Conservation (phyloP, 2,797 vertebrate species). For the Manis javanica region DNA sequence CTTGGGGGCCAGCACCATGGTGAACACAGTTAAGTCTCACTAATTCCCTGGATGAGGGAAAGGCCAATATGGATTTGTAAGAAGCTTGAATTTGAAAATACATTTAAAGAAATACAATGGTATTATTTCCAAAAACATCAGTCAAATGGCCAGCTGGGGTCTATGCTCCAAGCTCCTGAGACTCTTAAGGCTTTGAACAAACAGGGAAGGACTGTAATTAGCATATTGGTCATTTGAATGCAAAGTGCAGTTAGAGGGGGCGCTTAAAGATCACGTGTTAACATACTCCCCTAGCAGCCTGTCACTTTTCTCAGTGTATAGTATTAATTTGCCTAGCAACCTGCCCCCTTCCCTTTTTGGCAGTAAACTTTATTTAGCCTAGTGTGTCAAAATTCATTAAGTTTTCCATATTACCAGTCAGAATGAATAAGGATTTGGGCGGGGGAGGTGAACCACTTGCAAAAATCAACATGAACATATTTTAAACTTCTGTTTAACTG, state of each 20-base stretch:
- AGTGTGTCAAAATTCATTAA: constrained; percentile 63
- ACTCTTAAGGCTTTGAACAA: constrained; percentile 68
- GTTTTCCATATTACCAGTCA: constrained; percentile 42
- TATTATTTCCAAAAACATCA: constrained; percentile 72
- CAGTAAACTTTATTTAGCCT: constrained; percentile 74
- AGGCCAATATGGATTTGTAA: constrained; percentile 77
- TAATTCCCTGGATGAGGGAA: constrained; percentile 72
- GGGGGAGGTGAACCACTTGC: neutral
- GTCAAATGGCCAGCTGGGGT: constrained; percentile 65
- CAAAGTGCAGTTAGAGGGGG: constrained; percentile 70
- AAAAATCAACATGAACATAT: constrained; percentile 32
- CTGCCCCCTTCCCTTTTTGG: constrained; percentile 51
- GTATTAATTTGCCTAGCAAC: constrained; percentile 77
- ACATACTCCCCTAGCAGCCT: constrained; percentile 54
- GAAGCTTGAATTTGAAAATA: constrained; percentile 79
- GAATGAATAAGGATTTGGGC: neutral
- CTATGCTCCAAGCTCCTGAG: constrained; percentile 13
- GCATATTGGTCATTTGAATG: constrained; percentile 80
- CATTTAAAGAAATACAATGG: constrained; percentile 73
- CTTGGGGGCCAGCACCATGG: constrained; percentile 32
- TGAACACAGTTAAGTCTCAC: constrained; percentile 73
- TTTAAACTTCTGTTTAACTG: constrained; percentile 55
- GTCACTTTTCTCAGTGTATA: constrained; percentile 73
- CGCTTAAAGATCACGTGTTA: constrained; percentile 60
- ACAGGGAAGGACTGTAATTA: constrained; percentile 77